phyloP scores from a whole-genome alignment of 2,113 vertebrate species.

The Ivindomyrus marchei region DNA sequence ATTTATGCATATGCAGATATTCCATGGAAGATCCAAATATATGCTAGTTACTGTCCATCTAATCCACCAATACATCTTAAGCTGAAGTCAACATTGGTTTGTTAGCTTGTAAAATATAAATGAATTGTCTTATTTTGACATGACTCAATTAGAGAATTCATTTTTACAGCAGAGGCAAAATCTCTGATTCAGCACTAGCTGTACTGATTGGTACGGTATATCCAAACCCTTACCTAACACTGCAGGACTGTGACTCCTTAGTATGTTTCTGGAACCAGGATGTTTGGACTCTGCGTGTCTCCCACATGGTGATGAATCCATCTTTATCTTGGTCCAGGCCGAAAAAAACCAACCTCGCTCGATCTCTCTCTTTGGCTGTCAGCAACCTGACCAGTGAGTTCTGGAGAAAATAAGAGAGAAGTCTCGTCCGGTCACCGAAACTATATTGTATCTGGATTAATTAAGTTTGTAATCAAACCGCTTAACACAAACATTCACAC shows the following conservation, averaged over 20 bases:
- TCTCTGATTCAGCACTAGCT: not conserved
- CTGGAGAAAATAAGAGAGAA: conserved; percentile 43
- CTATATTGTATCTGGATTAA: not conserved
- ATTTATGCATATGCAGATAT: not conserved
- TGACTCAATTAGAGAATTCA: not conserved
- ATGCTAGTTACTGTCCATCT: not conserved
- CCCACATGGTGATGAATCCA: conserved; percentile 58
- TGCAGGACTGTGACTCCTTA: conserved; percentile 76
- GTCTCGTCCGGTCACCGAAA: not conserved
- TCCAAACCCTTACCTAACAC: conserved; percentile 66
- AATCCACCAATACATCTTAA: not conserved
- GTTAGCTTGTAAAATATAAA: not conserved
- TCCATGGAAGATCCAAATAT: not conserved
- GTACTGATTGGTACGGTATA: not conserved
- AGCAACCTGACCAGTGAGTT: conserved; percentile 81
- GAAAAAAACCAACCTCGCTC: conserved; percentile 67
- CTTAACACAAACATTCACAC: not conserved
- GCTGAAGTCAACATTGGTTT: not conserved
- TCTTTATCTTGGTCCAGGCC: conserved; percentile 67
- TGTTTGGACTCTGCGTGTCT: conserved; percentile 68
- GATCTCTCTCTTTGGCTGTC: conserved; percentile 79
- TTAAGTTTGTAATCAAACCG: not conserved
- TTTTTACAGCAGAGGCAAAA: not conserved
- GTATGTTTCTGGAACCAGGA: conserved; percentile 81
- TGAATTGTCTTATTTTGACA: not conserved